phyloP scores from a whole-genome alignment of 2,113 vertebrate species.

The Rhinogobius similis region DNA sequence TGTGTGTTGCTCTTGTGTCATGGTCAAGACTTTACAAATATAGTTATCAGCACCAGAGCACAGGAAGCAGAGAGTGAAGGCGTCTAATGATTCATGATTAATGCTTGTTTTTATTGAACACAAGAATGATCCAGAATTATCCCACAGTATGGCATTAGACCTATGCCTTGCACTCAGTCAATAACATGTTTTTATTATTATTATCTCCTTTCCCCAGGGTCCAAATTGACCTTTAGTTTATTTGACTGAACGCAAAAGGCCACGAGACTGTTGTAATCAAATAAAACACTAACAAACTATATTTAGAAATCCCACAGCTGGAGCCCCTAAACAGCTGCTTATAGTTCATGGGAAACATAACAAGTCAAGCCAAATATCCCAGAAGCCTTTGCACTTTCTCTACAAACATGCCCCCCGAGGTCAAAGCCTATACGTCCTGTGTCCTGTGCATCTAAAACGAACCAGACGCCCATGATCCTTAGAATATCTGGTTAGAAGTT shows the following conservation, averaged over 20 bases:
- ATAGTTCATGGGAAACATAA: constrained; percentile 74
- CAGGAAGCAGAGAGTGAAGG: too few species aligned
- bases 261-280: background rate
- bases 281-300: constrained; percentile 7
- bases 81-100: too few species aligned
- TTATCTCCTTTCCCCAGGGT: background rate
- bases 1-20: too few species aligned
- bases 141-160: too few species aligned
- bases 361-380: constrained; percentile 26
- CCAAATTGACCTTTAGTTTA: background rate
- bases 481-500: constrained; percentile 19
- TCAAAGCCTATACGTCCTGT: constrained; percentile 66
- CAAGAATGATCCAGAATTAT: too few species aligned
- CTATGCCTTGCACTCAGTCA: too few species aligned
- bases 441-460: constrained; percentile 49
- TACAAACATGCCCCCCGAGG: constrained; percentile 58
- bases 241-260: background rate
- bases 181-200: too few species aligned
- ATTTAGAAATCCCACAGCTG: constrained; percentile 52
- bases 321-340: constrained; percentile 24
- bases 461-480: constrained; percentile 46
- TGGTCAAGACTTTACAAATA: too few species aligned
- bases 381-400: constrained; percentile 65
- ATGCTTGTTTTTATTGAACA: too few species aligned
- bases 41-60: too few species aligned